A percentile compares a stretch with the other conserved stretches of the same genome.
Conservation (phyloP, 2,113 vertebrate species). For the Oriolus oriolus region DNA sequence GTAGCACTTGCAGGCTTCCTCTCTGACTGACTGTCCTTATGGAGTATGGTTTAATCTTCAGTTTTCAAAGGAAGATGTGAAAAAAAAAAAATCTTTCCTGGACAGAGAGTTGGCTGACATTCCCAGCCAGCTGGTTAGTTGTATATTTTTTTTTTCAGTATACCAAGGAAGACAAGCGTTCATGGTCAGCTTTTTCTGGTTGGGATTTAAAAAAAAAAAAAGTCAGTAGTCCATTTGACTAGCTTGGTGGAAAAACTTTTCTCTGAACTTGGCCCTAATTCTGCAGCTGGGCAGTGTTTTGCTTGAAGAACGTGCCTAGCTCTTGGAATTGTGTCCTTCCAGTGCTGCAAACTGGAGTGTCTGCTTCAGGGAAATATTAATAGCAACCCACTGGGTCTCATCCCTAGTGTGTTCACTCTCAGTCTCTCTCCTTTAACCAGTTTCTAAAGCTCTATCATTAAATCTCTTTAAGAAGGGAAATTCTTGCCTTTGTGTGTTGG, state of each 20-base stretch:
- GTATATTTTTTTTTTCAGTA: background rate
- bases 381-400: background rate
- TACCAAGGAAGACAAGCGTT: background rate
- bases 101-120: background rate
- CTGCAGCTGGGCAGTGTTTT: background rate
- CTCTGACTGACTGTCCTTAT: slow-evolving; percentile 17
- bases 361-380: background rate
- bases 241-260: background rate
- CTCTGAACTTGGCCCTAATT: background rate
- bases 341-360: background rate
- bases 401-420: background rate
- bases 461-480: slow-evolving; percentile 32
- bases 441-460: slow-evolving; percentile 29
- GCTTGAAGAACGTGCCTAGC: background rate
- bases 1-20: slow-evolving; percentile 15
- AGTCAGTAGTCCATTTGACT: background rate
- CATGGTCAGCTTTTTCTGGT: background rate
- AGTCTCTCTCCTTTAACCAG: background rate
- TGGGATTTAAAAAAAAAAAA: background rate
- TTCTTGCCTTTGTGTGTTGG: slow-evolving; percentile 47
- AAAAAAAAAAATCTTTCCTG: background rate
- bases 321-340: background rate
- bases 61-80: background rate
- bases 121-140: background rate
- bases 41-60: background rate